phyloP scores from a whole-genome alignment of 2,888 invertebrate genomes.

The Aphidoletes aphidimyza region DNA sequence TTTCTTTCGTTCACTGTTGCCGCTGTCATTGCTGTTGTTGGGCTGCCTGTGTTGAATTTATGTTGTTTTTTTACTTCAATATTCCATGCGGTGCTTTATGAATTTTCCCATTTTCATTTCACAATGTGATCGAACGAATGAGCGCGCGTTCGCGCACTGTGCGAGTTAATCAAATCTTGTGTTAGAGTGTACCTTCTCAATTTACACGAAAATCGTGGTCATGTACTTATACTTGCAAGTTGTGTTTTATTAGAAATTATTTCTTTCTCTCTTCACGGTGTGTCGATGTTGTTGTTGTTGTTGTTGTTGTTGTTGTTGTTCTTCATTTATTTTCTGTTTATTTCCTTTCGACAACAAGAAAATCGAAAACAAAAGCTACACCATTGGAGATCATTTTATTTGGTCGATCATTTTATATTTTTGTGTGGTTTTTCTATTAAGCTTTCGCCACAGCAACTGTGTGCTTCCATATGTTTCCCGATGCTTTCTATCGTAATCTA shows the following conservation, averaged over 20 bases:
- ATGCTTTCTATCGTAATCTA: no score
- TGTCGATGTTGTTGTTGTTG: no score
- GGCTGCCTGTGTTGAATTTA: not conserved
- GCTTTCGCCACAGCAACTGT: not conserved
- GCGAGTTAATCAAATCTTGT: slow-evolving; percentile 34
- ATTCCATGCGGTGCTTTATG: not conserved
- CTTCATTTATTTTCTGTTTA: no score
- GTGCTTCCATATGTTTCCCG: no score
- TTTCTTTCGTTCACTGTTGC: not conserved
- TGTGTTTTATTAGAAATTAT: slow-evolving; percentile 10
- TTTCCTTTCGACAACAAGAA: slow-evolving; percentile 18
- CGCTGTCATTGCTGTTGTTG: not conserved
- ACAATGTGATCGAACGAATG: not conserved
- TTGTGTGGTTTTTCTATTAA: not conserved
- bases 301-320: no score
- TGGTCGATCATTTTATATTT: not conserved
- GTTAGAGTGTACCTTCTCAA: slow-evolving; percentile 11
- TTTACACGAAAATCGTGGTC: slow-evolving; percentile 47
- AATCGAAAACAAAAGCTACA: slow-evolving; percentile 33
- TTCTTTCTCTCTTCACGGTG: not conserved
- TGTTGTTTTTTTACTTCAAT: not conserved
- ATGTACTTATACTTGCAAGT: slow-evolving; percentile 31
- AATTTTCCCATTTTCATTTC: not conserved
- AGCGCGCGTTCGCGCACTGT: not conserved
- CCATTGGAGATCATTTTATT: slow-evolving; percentile 37